A percentile compares a stretch with the other conserved stretches of the same genome.
Evolutionary conservation across 2,888 invertebrate genomes (phyloP).

Genomic region (Glyphotaelius pellucidus): DNA sequence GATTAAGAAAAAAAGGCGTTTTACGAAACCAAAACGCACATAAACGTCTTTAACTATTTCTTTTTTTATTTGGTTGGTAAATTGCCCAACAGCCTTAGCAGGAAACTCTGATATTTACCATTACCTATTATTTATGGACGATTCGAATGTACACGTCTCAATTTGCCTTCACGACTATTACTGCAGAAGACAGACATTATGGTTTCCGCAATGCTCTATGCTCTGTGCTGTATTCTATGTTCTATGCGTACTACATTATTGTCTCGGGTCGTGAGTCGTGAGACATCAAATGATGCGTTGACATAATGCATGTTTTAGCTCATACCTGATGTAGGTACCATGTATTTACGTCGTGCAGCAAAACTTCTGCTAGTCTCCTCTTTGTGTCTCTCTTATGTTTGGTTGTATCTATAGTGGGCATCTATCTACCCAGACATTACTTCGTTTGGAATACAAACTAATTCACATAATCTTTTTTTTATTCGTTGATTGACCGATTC

Average conservation of each 20-base stretch:
- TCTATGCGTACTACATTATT: neutral
- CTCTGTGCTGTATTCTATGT: neutral
- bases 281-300: neutral
- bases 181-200: neutral
- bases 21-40: neutral
- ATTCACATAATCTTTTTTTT: neutral
- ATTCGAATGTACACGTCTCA: neutral
- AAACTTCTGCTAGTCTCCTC: neutral
- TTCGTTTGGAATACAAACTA: neutral
- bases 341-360: neutral
- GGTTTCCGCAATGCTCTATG: neutral
- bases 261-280: neutral
- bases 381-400: neutral
- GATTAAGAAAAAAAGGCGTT: neutral
- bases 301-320: neutral
- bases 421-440: neutral
- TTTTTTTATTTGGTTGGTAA: neutral
- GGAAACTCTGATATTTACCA: neutral
- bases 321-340: neutral
- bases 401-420: neutral
- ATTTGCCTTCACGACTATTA: neutral
- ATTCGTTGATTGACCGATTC: too few relatives aligned
- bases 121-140: neutral
- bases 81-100: neutral
- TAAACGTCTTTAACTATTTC: neutral